Base-by-base conservation (phyloP, 2,888 invertebrate species). In the Tachina lurida region DNA sequence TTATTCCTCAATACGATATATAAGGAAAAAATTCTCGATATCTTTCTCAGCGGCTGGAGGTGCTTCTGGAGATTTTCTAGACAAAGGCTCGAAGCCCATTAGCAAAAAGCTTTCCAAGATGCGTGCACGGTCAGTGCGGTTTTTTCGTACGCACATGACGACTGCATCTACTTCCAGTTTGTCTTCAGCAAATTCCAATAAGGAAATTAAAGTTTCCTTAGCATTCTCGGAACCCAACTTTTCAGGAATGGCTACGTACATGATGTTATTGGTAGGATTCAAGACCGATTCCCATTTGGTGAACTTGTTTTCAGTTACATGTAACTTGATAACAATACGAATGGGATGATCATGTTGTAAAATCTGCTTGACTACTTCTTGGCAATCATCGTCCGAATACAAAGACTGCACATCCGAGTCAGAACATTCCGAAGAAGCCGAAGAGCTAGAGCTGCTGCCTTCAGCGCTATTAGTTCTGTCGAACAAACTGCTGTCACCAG, bases 51-150 rank as follows among this genome's bases (percentile, higher is more conserved):
- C 94, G 49, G 90, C 90, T 90, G 95, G 94, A 87, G 96, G 96
- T 89, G 96, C 95, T 91, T 96, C 93, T 78, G 95, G 95, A 87
- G 97, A 96, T 88, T 95, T 96, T 62, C 98, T 97, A 58, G 97
- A 95, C 90, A 98, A 94, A 86, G 97, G 95, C 88, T 96, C 95
- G 94, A 99, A 99, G 85, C 99, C 99, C 94, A 99, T 95, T 94
- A 98, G 98, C 96, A 98, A 97, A 95, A 99, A 99, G 49, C 98
- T 98, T 89, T 98, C 96, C 88, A 99, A 95, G 90, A 99, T 94
- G 89, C 96, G 95, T 74, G 96, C 96, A 93, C 97, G 95, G 91
- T 98, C 98, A 70, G 95, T 93, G 75, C 97, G 95, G 90, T 96
- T 95, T 93, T 97, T 97, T 89, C 95, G 95, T 92, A 98, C 95